A percentile compares a stretch with the other conserved stretches of the same genome.
phyloP scores from a whole-genome alignment of 2,888 invertebrate genomes.

The Polyommatus iphigenia region DNA sequence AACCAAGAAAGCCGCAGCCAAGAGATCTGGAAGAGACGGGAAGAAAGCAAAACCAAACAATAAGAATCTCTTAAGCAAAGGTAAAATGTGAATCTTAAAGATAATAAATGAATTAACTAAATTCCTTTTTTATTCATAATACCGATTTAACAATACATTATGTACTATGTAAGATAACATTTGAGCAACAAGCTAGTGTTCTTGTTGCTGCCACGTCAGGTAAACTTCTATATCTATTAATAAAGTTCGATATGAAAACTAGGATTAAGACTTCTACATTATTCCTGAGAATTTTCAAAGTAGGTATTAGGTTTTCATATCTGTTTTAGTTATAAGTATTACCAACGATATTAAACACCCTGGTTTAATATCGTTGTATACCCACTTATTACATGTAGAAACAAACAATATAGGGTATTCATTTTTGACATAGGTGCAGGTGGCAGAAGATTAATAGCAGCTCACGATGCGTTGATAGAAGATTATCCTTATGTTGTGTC shows the following conservation, averaged over 20 bases:
- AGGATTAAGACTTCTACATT: not conserved
- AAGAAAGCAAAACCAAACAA: not conserved
- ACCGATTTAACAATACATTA: not conserved
- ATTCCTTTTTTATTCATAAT: slow-evolving; percentile 2
- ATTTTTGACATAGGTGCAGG: slow-evolving; percentile 40
- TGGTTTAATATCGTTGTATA: no score
- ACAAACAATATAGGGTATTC: not conserved
- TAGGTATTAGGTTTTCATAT: not conserved
- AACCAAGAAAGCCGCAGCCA: not conserved
- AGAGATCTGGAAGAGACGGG: not conserved
- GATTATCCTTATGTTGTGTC: slow-evolving; percentile 69
- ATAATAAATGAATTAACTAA: slow-evolving; percentile 12
- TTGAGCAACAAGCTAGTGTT: not conserved
- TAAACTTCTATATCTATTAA: no score
- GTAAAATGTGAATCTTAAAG: slow-evolving; percentile 22
- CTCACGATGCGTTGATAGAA: slow-evolving; percentile 59
- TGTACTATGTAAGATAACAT: not conserved
- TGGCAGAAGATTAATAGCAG: slow-evolving; percentile 61
- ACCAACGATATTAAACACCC: no score
- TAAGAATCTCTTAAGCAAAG: not conserved
- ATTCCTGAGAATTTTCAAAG: not conserved
- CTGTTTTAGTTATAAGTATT: not conserved
- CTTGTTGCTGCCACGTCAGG: not conserved
- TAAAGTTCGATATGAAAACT: not conserved
- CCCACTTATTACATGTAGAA: not conserved